Percentiles rank a stretch among this genome's conserved stretches.
These are phyloP conservation scores for Acanthosepion esculentum DNA, from an alignment of 2,888 invertebrate species.

Conservation along the genomic window DNA sequence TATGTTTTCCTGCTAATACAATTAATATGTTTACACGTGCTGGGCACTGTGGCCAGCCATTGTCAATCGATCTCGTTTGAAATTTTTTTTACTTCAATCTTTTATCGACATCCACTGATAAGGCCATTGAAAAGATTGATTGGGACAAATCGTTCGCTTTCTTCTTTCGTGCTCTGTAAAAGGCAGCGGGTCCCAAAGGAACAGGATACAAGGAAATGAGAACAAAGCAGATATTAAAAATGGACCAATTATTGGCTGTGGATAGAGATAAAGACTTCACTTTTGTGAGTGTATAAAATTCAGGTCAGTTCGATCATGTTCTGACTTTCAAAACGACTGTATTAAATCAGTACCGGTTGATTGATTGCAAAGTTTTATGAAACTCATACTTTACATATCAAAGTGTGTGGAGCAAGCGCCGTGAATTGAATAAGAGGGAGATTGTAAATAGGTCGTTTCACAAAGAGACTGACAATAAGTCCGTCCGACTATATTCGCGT, in stretches of 20 bases:
- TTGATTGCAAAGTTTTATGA: neutral
- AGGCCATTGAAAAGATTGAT: neutral
- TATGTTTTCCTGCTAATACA: neutral
- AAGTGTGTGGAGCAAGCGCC: neutral
- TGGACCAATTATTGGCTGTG: neutral
- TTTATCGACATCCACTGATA: neutral
- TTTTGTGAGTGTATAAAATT: no score
- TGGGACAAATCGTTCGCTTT: neutral
- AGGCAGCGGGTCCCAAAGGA: neutral
- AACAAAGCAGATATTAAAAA: neutral
- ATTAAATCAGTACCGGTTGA: neutral
- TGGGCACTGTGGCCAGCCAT: neutral
- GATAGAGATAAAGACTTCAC: neutral
- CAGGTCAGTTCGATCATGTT: neutral
- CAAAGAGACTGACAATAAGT: neutral
- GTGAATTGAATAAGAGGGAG: neutral
- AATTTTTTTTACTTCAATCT: neutral
- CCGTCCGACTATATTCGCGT: neutral
- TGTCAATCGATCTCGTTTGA: neutral
- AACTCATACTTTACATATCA: neutral
- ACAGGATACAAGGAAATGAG: neutral
- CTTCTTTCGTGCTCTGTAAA: neutral
- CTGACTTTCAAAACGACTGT: neutral
- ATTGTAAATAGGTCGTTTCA: neutral
- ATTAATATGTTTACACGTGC: neutral